These are phyloP conservation scores for Poecilia latipinna DNA, from an alignment of 2,113 vertebrate species.

Conservation along the genomic window DNA sequence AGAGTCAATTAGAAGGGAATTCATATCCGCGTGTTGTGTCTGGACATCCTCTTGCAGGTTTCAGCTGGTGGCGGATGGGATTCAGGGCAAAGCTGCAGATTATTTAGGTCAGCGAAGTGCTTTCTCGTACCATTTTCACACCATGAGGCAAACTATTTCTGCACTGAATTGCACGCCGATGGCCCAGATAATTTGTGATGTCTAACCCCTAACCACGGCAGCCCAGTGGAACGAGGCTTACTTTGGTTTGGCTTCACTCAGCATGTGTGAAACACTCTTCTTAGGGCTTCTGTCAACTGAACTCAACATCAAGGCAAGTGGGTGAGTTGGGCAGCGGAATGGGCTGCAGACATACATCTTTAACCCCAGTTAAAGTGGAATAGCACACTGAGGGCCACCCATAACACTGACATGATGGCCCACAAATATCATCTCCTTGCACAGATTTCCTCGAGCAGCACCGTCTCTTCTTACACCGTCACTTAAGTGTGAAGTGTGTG, in stretches of 20 bases:
- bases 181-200: slow-evolving; percentile 63
- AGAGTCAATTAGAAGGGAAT: slow-evolving; percentile 31
- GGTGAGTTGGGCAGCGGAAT: slow-evolving; percentile 58
- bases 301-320: slow-evolving; percentile 65
- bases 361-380: slow-evolving; percentile 36
- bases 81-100: slow-evolving; percentile 24
- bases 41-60: slow-evolving; percentile 37
- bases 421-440: slow-evolving; percentile 30
- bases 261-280: slow-evolving; percentile 63
- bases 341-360: slow-evolving; percentile 52
- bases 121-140: slow-evolving; percentile 42
- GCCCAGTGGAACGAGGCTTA: slow-evolving; percentile 39
- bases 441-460: neutral
- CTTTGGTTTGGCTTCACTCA: slow-evolving; percentile 69
- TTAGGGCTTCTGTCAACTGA: slow-evolving; percentile 56
- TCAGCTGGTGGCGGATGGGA: slow-evolving; percentile 23
- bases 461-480: neutral
- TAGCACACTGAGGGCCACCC: slow-evolving; percentile 21
- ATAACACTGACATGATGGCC: slow-evolving; percentile 61
- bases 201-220: slow-evolving; percentile 58
- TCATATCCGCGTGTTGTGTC: slow-evolving; percentile 3
- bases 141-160: slow-evolving; percentile 52
- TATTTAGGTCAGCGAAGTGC: slow-evolving; percentile 59
- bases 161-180: slow-evolving; percentile 44
- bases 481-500: neutral